Base-by-base conservation (phyloP, 1,140 invertebrate genomes). In the Papilio xuthus region DNA sequence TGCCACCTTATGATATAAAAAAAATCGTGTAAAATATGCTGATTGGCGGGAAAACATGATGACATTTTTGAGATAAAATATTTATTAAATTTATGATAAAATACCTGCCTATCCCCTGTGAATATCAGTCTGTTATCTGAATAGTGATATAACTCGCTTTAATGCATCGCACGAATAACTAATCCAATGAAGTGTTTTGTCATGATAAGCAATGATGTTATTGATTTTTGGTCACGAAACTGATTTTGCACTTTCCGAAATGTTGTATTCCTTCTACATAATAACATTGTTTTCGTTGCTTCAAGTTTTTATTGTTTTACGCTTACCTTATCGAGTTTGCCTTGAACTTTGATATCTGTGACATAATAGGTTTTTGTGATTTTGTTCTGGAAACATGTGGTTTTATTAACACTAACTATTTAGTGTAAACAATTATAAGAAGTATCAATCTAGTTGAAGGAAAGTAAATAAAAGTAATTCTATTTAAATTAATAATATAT, bases 121-220 rank as follows among this genome's bases (percentile, higher is more conserved):
- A 13, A 3, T 32, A 37, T n/a, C 23, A 44, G 42, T 42, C 23
- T 72, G 41, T 69, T 79, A 79, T 79, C 78, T 79, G 74, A 79
- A 79, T 79, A 44, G 50, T 73, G 74, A 69, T 76, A 71, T 79
- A 72, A 79, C 72, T 67, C 53, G 67, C 70, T 42, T 79, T 74
- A 74, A 74, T 63, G 70, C 42, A 75, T 75, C 20, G 56, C 50
- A 79, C 71, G 56, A 42, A 42, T 70, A 69, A 56, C 63, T 79
- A 75, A 73, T 79, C 72, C 41, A 69, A 44, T 63, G 28, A 44
- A 50, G 41, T 79, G 78, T 79, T 79, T 79, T 75, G 69, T 75
- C 72, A 23, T 60, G 56, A 60, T 60, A 60, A 60, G 56, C 18
- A 6, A 53, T 53, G 56, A n/a, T 60, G 23, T 60, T 60, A 60